phyloP scores from a whole-genome alignment of 2,113 vertebrate species.

The Albula glossodonta region DNA sequence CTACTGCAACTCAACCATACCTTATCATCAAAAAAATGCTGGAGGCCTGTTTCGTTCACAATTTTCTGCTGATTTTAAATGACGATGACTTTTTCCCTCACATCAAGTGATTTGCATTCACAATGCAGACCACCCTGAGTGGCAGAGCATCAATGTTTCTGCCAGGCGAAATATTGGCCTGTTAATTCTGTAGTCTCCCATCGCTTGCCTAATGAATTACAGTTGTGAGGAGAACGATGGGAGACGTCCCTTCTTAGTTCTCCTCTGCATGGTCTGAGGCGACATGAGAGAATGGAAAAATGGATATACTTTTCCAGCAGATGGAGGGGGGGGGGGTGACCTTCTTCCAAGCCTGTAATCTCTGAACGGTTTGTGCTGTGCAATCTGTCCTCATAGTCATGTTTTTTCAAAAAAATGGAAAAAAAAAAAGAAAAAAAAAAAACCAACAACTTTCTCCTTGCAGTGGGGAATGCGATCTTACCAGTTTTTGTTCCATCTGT shows the following conservation, averaged over 20 bases:
- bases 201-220: slow-evolving; percentile 37
- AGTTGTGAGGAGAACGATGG: slow-evolving; percentile 22
- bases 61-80: background rate
- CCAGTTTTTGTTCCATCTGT: slow-evolving; percentile 99
- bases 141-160: background rate
- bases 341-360: background rate
- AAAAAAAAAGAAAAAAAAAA: background rate
- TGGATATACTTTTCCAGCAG: background rate
- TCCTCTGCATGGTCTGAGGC: background rate
- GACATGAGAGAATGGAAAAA: slow-evolving; percentile 29
- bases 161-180: slow-evolving; percentile 30
- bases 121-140: slow-evolving; percentile 32
- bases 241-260: background rate
- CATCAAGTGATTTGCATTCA: background rate
- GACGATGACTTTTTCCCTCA: background rate
- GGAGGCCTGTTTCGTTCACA: background rate
- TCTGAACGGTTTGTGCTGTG: background rate
- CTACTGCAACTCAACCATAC: too few relatives aligned
- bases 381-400: background rate
- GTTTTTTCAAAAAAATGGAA: background rate
- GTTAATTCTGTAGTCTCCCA: slow-evolving; percentile 21
- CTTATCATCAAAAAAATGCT: too few relatives aligned
- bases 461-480: slow-evolving; percentile 55
- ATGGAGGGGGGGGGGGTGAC: background rate
- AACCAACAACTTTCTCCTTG: background rate